Conservation (phyloP, 35 echinoderm and acorn worm species). For the Heliocidaris tuberculata region DNA sequence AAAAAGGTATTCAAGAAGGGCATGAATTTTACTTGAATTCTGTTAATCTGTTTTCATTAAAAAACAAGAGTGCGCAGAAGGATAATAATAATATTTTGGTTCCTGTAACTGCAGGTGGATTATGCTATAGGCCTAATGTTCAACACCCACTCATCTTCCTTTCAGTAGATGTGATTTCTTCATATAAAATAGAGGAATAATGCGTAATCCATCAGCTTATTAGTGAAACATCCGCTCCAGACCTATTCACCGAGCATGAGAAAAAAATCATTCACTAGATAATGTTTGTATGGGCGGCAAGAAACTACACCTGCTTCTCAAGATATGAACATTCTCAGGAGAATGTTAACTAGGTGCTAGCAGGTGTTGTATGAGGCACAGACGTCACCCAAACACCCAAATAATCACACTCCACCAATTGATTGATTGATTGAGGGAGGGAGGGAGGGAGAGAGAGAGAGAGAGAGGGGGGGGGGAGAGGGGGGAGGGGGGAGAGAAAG, state of each 20-base stretch:
- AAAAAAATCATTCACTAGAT: background rate
- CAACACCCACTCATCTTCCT: too few relatives aligned
- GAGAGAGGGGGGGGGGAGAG: too few relatives aligned
- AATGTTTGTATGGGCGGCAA: background rate
- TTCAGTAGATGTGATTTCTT: background rate
- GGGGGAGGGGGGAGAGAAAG: too few relatives aligned
- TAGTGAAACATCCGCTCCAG: background rate
- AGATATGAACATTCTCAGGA: background rate
- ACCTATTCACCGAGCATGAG: background rate
- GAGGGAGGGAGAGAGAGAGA: background rate
- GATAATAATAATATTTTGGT: too few relatives aligned
- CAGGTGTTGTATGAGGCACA: background rate
- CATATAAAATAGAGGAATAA: background rate
- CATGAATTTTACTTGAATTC: background rate
- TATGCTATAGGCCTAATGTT: too few relatives aligned
- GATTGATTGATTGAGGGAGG: background rate
- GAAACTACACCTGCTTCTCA: background rate
- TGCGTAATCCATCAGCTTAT: background rate
- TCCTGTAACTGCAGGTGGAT: background rate
- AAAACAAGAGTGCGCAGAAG: too few relatives aligned
- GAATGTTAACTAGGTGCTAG: slow-evolving; percentile 10
- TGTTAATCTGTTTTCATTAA: background rate
- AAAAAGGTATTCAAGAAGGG: background rate
- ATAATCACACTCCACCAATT: background rate
- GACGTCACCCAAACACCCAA: background rate